A percentile compares a stretch with the other conserved stretches of the same genome.
These are phyloP conservation scores for Delphinapterus leucas DNA, from an alignment of 2,113 vertebrate species.

Conservation along the genomic window DNA sequence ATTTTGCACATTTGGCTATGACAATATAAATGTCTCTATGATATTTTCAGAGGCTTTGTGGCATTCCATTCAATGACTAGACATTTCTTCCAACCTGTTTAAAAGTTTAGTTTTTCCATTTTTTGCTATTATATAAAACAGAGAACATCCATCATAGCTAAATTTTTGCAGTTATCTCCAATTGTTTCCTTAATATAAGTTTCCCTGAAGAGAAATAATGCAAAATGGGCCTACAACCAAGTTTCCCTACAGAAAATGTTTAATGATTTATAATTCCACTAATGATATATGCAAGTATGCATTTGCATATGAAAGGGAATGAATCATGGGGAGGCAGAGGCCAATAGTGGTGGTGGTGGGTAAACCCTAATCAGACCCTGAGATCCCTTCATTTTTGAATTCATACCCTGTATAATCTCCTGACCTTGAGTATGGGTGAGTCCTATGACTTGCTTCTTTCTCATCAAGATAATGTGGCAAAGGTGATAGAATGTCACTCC, in stretches of 20 bases:
- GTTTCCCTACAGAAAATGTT: background rate
- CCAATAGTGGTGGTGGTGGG: background rate
- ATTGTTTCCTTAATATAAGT: background rate
- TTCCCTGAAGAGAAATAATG: background rate
- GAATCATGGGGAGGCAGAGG: background rate
- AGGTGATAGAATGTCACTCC: background rate
- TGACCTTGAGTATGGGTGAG: background rate
- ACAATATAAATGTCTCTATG: background rate
- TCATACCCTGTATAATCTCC: background rate
- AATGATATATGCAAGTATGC: background rate
- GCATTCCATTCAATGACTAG: background rate
- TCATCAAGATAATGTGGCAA: background rate
- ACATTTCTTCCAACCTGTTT: background rate
- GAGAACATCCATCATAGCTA: background rate
- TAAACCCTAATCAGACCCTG: background rate
- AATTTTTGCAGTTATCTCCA: background rate
- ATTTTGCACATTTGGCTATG: background rate
- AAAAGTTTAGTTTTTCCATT: background rate
- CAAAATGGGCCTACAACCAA: background rate
- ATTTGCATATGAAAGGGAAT: background rate
- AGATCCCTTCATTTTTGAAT: background rate
- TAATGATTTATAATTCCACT: slow-evolving; percentile 25
- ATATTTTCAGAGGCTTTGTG: background rate
- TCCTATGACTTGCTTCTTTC: background rate
- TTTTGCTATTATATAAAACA: background rate